Base-by-base conservation (phyloP, 2,797 vertebrate genomes). In the Gymnothorax javanicus region DNA sequence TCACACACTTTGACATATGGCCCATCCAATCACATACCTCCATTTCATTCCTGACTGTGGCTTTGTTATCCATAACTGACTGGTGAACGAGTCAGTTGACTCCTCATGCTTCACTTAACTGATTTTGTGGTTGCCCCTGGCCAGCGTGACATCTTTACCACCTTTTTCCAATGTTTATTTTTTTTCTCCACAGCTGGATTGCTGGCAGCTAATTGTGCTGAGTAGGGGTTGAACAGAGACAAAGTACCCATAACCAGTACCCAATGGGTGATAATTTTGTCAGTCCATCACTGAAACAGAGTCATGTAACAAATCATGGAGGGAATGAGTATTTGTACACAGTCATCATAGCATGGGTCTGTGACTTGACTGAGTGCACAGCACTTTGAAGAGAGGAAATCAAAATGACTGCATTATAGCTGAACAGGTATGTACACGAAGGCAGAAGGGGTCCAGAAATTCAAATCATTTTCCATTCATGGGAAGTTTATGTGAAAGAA, bases 61-160 rank as follows among this genome's bases (percentile, higher is more conserved):
- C 9, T 79, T 88, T 17, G 27, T 84, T 12, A 86, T 4, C 79
- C 25, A 62, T 17, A 56, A 82, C 75, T 13, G 3, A 6, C 17
- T 71, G n/a, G 23, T 33, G 33, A 15, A 75, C 75, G 71, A 33
- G 57, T 60, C 75, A 67, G 85, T 58, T 82, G 73, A 11, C 64
- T 12, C n/a, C 77, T 71, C 86, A 62, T 43, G 69, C 58, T 84
- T 82, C 73, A 86, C 50, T 73, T 79, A 88, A 86, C 43, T n/a
- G 27, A 52, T 23, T 69, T 23, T 50, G 73, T 43, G 64, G 64
- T 12, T 57, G n/a, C 50, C 83, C 54, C 71, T 62, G 59, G 33
- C 27, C 50, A 64, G 54, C 71, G 17, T 84, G 7, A 73, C 52
- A 57, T 88, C 82, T 86, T 84, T n/a, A 69, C 33, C 13, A 57